Percentiles rank a stretch among this genome's conserved stretches.
phyloP scores from a whole-genome alignment of 2,113 vertebrate genomes.

The Nyctereutes procyonoides region DNA sequence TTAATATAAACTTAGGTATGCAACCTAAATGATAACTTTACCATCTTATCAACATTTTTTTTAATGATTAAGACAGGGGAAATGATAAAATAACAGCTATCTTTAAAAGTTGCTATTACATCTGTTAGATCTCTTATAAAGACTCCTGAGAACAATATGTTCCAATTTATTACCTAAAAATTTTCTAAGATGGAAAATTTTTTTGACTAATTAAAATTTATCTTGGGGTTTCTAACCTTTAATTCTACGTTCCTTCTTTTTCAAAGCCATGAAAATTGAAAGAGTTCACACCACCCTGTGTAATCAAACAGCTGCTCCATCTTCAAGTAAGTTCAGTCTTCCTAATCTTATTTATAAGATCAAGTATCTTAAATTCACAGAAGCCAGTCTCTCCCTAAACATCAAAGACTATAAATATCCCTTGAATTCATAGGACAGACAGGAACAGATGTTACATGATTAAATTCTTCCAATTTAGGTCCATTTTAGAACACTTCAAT shows the following conservation, averaged over 20 bases:
- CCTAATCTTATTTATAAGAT: conserved; percentile 12
- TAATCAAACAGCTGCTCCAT: background rate
- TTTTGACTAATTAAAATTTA: background rate
- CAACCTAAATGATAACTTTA: background rate
- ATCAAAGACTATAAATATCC: background rate
- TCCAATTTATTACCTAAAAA: conserved; percentile 1
- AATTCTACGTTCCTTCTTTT: background rate
- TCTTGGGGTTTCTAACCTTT: conserved; percentile 6
- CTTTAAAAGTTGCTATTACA: background rate
- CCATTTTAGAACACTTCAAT: conserved; percentile 19
- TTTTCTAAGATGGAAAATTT: background rate
- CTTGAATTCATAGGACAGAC: background rate
- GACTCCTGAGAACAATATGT: background rate
- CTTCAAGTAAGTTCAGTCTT: conserved; percentile 24
- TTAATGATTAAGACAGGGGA: background rate
- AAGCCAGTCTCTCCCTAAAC: background rate
- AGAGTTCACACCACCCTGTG: background rate
- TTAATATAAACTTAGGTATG: background rate
- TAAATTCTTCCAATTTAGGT: conserved; percentile 2
- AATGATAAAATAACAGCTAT: background rate
- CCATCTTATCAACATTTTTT: background rate
- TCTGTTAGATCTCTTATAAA: background rate
- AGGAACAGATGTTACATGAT: conserved; percentile 25
- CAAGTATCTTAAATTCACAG: background rate
- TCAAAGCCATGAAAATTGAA: background rate